Evolutionary conservation across 1,140 invertebrate genomes (phyloP).

Genomic region (Mercenaria mercenaria): DNA sequence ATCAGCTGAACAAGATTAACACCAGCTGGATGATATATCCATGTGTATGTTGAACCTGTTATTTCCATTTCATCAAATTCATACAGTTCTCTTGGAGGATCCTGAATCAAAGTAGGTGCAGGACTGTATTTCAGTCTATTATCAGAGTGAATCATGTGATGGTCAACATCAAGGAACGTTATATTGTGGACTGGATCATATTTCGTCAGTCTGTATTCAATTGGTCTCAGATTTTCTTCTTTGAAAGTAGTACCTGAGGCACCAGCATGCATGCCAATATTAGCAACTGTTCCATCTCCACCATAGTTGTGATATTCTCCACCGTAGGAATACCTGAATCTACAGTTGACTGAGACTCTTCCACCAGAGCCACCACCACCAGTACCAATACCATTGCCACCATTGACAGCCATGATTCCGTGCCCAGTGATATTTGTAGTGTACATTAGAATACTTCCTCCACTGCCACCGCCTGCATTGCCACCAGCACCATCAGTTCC

Average conservation of each 20-base stretch:
- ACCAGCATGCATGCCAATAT: constrained; percentile 68
- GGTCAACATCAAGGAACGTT: constrained; percentile 78
- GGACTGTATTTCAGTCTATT: constrained; percentile 74
- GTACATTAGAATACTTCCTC: constrained; percentile 76
- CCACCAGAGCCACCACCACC: constrained; percentile 80
- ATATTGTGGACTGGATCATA: constrained; percentile 76
- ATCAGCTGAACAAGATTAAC: constrained; percentile 68
- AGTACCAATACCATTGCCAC: constrained; percentile 74
- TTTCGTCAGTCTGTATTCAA: constrained; percentile 79
- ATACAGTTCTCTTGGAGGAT: constrained; percentile 71
- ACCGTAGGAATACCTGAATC: constrained; percentile 79
- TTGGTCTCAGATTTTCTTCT: constrained; percentile 76
- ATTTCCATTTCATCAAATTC: constrained; percentile 80
- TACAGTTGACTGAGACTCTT: constrained; percentile 76
- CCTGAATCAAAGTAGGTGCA: constrained; percentile 75
- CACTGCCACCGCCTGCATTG: constrained; percentile 78
- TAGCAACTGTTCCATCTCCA: constrained; percentile 68
- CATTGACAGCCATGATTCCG: constrained; percentile 76
- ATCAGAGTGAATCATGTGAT: constrained; percentile 76
- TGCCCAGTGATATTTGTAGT: constrained; percentile 80
- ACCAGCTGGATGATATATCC: constrained; percentile 75
- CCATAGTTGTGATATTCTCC: constrained; percentile 78
- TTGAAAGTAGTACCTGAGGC: constrained; percentile 79
- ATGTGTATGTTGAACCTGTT: constrained; percentile 73
- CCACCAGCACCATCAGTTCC: constrained; percentile 70